A percentile compares a stretch with the other conserved stretches of the same genome.
Conservation (phyloP, 2,888 invertebrate species). For the Willowsia nigromaculata region DNA sequence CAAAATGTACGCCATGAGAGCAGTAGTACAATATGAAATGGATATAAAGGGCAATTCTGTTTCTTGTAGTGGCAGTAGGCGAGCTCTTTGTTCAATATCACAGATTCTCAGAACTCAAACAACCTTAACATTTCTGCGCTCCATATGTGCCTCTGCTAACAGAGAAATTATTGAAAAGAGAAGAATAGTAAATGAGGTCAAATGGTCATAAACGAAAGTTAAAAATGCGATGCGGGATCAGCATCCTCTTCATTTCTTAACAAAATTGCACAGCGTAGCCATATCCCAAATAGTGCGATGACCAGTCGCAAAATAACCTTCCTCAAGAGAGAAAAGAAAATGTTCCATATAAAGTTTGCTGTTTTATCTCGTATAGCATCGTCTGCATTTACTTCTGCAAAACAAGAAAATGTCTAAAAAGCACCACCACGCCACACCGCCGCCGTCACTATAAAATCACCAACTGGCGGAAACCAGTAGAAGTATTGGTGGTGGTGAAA, state of each 20-base stretch:
- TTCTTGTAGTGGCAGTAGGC: neutral
- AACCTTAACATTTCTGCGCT: neutral
- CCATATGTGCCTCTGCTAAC: neutral
- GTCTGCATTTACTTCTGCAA: neutral
- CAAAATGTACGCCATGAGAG: neutral
- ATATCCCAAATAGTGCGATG: neutral
- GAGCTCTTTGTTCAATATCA: neutral
- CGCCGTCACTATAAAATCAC: neutral
- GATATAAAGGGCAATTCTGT: too few relatives aligned
- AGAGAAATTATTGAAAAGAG: conserved; percentile 1
- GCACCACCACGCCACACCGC: neutral
- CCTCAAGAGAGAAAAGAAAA: neutral
- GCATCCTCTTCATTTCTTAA: neutral
- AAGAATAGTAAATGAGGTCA: conserved; percentile 35
- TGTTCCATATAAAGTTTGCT: neutral
- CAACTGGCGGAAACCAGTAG: neutral
- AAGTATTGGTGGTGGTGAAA: neutral
- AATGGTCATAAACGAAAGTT: neutral
- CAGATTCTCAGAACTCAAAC: too few relatives aligned
- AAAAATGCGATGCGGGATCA: neutral
- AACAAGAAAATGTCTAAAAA: neutral
- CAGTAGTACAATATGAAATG: neutral
- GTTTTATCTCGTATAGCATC: neutral
- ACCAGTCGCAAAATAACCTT: neutral
- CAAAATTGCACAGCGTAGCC: neutral